A percentile compares a stretch with the other conserved stretches of the same genome.
Conservation (phyloP, 1,140 invertebrate genomes). For the silkworm (Bombyx mori) region ASM3026992v2 NC_085111.1:5208001-5208500, state of each 20-base stretch:
- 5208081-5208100: slow-evolving; percentile 25
- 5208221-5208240: slow-evolving; percentile 46
- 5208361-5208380: slow-evolving; percentile 9
- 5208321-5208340: no score
- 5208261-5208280: slow-evolving; percentile 56
- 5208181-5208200: slow-evolving; percentile 44
- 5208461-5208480: neutral
- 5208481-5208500: no score
- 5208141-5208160: slow-evolving; percentile 41
- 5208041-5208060: slow-evolving; percentile 70
- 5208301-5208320: neutral
- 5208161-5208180: slow-evolving; percentile 34
- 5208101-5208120: slow-evolving; percentile 19
- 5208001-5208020: slow-evolving; percentile 62
- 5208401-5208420: slow-evolving; percentile 8
- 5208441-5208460: slow-evolving; percentile 6
- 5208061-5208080: slow-evolving; percentile 45
- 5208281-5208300: slow-evolving; percentile 8
- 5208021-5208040: slow-evolving; percentile 71
- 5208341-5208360: no score
- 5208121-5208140: slow-evolving; percentile 22
- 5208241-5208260: slow-evolving; percentile 43
- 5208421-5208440: slow-evolving; percentile 13
- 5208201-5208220: slow-evolving; percentile 58
- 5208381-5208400: neutral